Evolutionary conservation across 2,113 vertebrate genomes (phyloP).

Genomic region (Probosciger aterrimus): DNA sequence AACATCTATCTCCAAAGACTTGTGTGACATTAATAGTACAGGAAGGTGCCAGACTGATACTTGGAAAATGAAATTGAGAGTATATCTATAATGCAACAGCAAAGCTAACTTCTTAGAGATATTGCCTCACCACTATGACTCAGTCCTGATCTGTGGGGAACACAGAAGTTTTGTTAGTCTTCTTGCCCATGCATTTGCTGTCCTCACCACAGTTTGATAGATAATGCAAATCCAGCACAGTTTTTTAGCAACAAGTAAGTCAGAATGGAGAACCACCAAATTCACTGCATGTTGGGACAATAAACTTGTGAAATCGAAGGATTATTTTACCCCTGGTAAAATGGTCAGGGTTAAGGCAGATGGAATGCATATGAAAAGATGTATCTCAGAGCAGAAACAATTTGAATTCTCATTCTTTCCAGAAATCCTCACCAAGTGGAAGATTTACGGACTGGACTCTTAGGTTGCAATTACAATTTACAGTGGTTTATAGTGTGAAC

Average conservation of each 20-base stretch:
- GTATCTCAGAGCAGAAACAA: neutral
- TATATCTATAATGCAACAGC: neutral
- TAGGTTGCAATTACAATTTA: neutral
- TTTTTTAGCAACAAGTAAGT: neutral
- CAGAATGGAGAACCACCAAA: neutral
- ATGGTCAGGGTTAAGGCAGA: neutral
- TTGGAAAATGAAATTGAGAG: neutral
- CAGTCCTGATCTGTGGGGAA: neutral
- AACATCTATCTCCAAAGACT: neutral
- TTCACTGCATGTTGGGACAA: rapidly evolving
- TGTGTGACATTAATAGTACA: neutral
- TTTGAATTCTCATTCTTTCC: rapidly evolving
- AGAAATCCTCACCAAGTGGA: neutral
- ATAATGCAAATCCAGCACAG: neutral
- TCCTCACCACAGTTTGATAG: neutral
- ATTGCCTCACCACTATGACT: neutral
- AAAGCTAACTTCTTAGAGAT: neutral
- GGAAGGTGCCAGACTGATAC: neutral
- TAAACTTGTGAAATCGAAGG: neutral
- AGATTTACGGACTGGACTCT: neutral
- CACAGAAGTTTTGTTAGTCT: neutral
- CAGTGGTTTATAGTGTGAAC: neutral
- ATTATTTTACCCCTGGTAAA: neutral
- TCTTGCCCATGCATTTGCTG: neutral
- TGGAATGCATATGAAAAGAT: neutral